Evolutionary conservation across 2,888 invertebrate genomes (phyloP).

Genomic region (Halictus ligatus): DNA sequence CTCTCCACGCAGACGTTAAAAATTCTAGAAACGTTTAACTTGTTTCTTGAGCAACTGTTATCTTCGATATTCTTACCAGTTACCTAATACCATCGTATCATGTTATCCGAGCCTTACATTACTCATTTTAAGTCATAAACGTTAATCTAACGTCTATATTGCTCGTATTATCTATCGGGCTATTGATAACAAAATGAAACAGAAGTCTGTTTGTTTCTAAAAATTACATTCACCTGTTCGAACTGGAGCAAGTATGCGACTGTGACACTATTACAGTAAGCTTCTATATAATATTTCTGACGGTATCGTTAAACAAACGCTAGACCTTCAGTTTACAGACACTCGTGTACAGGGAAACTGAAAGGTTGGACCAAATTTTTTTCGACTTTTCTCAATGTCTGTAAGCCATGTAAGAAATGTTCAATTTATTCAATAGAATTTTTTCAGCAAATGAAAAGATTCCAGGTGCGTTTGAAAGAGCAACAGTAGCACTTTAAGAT

Average conservation of each 20-base stretch:
- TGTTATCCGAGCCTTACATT: not conserved
- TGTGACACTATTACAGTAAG: not conserved
- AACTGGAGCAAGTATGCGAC: not conserved
- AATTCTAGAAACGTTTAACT: not conserved
- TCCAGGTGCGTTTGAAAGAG: not conserved
- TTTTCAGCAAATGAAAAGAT: not conserved
- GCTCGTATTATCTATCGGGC: not conserved
- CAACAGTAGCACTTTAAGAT: not conserved
- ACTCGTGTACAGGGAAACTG: not conserved
- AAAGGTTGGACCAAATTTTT: not conserved
- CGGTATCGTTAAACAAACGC: not conserved
- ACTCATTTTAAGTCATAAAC: not conserved
- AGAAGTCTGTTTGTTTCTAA: not conserved
- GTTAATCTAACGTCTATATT: not conserved
- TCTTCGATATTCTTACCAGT: slow-evolving; percentile 10
- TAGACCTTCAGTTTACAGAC: not conserved
- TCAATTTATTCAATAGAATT: no score
- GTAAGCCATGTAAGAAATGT: no score
- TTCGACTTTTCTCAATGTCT: not conserved
- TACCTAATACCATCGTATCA: slow-evolving; percentile 17
- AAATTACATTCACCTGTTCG: no score
- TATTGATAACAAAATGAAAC: not conserved
- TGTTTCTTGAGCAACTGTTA: slow-evolving; percentile 7
- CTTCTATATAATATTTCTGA: not conserved
- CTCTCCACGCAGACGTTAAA: not conserved